Conservation (phyloP, 2,113 vertebrate genomes). For the Perca fluviatilis region DNA sequence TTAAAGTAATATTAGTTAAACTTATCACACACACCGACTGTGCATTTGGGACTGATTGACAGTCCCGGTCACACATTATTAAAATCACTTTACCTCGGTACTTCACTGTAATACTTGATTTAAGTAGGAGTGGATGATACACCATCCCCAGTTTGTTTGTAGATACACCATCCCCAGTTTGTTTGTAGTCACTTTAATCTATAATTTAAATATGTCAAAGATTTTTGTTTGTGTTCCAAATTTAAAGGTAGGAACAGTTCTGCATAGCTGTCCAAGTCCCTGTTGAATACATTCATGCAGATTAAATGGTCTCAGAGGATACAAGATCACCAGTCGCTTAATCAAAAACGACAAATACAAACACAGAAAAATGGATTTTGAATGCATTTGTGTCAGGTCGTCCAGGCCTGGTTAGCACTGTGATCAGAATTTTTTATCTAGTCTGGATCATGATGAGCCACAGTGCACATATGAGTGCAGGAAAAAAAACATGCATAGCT, state of each 20-base stretch:
- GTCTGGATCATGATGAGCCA: conserved; percentile 5
- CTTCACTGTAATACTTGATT: conserved; percentile 15
- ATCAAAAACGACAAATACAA: not conserved
- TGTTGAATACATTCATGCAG: not conserved
- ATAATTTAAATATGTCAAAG: not conserved
- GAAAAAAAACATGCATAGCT: conserved; percentile 36
- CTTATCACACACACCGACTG: conserved; percentile 9
- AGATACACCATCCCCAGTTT: not conserved
- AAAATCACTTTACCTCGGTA: conserved; percentile 13
- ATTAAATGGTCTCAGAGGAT: not conserved
- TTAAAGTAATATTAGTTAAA: conserved; percentile 32
- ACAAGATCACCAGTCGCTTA: not conserved
- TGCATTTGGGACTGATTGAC: conserved; percentile 18
- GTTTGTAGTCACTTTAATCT: not conserved
- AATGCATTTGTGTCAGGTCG: conserved; percentile 1
- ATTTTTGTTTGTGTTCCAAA: not conserved
- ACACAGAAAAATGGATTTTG: not conserved
- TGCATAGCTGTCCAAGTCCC: not conserved
- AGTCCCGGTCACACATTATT: conserved; percentile 19
- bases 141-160: not conserved
- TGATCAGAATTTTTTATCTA: not conserved
- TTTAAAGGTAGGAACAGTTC: not conserved
- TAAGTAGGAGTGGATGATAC: not conserved
- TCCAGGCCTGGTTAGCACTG: not conserved
- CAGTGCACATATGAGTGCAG: not conserved